These are phyloP conservation scores for Phoenicopterus ruber DNA, from an alignment of 2,113 vertebrate genomes.

Conservation along the genomic window DNA sequence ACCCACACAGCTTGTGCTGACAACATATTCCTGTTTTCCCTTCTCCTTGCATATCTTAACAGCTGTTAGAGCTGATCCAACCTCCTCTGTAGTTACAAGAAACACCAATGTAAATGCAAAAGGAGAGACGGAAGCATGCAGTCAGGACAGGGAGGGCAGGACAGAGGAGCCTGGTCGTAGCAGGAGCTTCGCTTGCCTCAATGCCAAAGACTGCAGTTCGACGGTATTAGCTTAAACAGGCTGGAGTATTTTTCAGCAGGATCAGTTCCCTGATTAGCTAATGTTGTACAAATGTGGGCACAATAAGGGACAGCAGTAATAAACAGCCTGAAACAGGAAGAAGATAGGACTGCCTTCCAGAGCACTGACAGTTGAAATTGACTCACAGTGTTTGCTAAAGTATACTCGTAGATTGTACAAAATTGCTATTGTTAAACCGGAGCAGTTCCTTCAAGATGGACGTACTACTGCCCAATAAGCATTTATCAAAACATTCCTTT, in stretches of 20 bases:
- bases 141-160: background rate
- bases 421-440: background rate
- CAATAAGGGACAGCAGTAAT: background rate
- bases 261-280: background rate
- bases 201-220: background rate
- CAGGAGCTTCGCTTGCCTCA: background rate
- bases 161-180: background rate
- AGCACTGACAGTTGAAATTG: background rate
- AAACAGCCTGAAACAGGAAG: background rate
- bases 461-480: background rate
- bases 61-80: background rate
- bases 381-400: background rate
- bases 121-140: background rate
- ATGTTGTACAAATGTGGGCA: background rate
- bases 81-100: background rate
- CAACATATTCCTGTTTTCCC: background rate
- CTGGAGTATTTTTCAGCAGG: background rate
- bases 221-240: background rate
- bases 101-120: background rate
- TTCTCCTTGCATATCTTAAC: background rate
- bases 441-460: background rate
- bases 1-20: background rate
- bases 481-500: background rate
- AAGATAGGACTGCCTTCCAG: background rate
- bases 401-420: background rate